Evolutionary conservation across 2,113 vertebrate genomes (phyloP).

Genomic region (Parus major): DNA sequence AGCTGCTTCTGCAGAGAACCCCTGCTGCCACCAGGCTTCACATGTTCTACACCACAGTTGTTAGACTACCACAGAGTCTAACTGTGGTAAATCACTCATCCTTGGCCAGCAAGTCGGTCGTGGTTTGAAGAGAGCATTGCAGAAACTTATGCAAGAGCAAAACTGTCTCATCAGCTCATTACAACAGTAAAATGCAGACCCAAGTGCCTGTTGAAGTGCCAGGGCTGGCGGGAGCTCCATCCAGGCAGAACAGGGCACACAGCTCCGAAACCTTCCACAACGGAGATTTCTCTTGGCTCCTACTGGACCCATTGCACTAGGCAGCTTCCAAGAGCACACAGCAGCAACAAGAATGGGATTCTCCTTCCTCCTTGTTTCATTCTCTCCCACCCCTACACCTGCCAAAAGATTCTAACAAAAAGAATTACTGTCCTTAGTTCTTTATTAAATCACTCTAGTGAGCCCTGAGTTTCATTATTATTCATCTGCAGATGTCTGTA

Average conservation of each 20-base stretch:
- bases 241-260: neutral
- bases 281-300: rapidly evolving
- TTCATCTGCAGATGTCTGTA: neutral
- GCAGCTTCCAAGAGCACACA: neutral
- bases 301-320: neutral
- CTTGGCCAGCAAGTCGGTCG: neutral
- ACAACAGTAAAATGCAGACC: neutral
- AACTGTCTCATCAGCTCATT: neutral
- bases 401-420: neutral
- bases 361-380: neutral
- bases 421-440: neutral
- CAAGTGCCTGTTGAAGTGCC: neutral
- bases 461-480: neutral
- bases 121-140: neutral
- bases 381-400: neutral
- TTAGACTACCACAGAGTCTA: neutral
- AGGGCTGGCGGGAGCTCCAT: rapidly evolving
- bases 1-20: neutral
- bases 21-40: neutral
- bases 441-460: neutral
- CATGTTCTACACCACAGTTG: rapidly evolving
- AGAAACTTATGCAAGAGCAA: neutral
- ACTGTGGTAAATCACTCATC: neutral
- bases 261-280: neutral
- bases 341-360: neutral